Evolutionary conservation across 2,797 vertebrate species (phyloP), one percentile per base, ranked within the genome.

Genomic region (Urosaurus nigricauda): DNA sequence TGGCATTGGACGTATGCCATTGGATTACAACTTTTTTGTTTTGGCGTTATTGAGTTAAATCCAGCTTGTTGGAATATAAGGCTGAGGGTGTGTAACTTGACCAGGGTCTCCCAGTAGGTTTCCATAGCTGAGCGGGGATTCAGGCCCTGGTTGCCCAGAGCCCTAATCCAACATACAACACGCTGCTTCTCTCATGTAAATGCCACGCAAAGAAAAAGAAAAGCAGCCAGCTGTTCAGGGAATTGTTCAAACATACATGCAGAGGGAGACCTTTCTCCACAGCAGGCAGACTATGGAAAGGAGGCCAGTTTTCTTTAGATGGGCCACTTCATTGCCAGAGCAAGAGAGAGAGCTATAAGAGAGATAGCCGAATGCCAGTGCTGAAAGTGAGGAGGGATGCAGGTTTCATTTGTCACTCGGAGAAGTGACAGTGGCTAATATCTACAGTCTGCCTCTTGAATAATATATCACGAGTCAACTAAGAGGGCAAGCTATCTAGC

Each of bases 361-460:
- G n/a, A n/a, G 88, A 75, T 63, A 91, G 70, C n/a, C 3, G 24
- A 32, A 12, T 53, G 70, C 9, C 68, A 68, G 53, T 1, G 13
- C 32, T 79, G 75, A 84, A 90, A 84, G 51, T 85, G 91, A 86
- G 21, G 79, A 92, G 58, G 58, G 26, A 78, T n/a, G 11, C 19
- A 65, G 78, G 88, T 91, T 94, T 87, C 91, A 65, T 95, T 93
- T 89, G 94, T 92, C 94, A 92, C 81, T 63, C 47, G 12, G 90
- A 94, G 91, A 92, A 75, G 88, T 40, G 51, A 63, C 2, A 53
- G 53, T 5, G 35, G 89, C 89, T 93, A 88, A 92, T 89, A 82
- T 16, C 51, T 53, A 17, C 40, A 37, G 75, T 79, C 87, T 87
- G 79, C 40, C 81, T 53, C 84, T 86, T 95, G 83, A 96, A 94